Percentiles rank a stretch among this genome's conserved stretches.
Evolutionary conservation across 2,888 invertebrate genomes (phyloP).

Genomic region (Pyrochroa serraticornis): DNA sequence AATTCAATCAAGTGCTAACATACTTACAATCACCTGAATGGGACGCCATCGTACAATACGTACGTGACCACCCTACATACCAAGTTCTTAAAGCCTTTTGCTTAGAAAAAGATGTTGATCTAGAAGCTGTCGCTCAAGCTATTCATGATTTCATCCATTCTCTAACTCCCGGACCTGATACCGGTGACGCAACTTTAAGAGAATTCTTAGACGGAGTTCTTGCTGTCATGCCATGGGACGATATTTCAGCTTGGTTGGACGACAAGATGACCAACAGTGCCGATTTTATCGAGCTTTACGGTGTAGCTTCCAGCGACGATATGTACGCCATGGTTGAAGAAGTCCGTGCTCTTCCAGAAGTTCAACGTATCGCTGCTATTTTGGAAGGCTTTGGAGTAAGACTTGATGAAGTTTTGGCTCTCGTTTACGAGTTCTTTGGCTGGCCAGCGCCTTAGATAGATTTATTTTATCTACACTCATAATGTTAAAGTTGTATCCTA

Average conservation of each 20-base stretch:
- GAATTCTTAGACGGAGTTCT: slow-evolving; percentile 38
- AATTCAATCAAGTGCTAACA: no score
- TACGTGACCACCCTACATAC: background rate
- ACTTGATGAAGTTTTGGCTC: slow-evolving; percentile 30
- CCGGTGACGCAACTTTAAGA: slow-evolving; percentile 17
- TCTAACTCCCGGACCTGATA: slow-evolving; percentile 18
- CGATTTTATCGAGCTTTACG: slow-evolving; percentile 37
- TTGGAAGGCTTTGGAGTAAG: slow-evolving; percentile 37
- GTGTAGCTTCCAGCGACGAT: slow-evolving; percentile 34
- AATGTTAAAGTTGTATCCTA: no score
- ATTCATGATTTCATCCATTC: slow-evolving; percentile 19
- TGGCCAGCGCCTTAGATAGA: slow-evolving; percentile 31
- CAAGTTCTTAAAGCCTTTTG: background rate
- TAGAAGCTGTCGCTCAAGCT: slow-evolving; percentile 27
- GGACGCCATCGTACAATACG: background rate
- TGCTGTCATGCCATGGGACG: slow-evolving; percentile 34
- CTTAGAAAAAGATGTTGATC: slow-evolving; percentile 21
- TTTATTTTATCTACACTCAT: background rate
- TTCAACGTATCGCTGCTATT: slow-evolving; percentile 26
- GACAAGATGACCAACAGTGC: slow-evolving; percentile 33
- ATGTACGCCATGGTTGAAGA: slow-evolving; percentile 36
- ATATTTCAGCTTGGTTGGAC: slow-evolving; percentile 27
- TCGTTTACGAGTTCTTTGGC: slow-evolving; percentile 37
- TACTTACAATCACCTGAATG: no score
- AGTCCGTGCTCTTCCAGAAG: slow-evolving; percentile 34